Evolutionary conservation across 2,113 vertebrate genomes (phyloP).

Genomic region (Myotis yumanensis): DNA sequence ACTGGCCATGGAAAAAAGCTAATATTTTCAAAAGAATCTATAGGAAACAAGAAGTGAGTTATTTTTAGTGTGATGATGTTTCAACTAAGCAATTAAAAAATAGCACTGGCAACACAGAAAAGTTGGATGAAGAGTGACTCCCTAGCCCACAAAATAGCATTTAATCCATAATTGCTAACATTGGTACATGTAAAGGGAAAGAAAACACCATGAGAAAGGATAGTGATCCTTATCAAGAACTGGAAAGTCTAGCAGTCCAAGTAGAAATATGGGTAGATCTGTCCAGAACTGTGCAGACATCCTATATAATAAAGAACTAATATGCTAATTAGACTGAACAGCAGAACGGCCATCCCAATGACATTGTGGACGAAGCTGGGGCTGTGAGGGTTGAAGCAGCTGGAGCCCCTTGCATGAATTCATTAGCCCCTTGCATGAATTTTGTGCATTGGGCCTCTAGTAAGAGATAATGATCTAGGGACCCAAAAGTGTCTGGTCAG

Average conservation of each 20-base stretch:
- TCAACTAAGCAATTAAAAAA: background rate
- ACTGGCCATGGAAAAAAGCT: background rate
- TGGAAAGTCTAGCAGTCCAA: background rate
- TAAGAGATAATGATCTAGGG: background rate
- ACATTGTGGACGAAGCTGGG: too few relatives aligned
- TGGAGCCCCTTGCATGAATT: too few relatives aligned
- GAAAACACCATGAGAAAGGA: background rate
- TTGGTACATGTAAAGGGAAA: background rate
- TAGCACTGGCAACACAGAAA: background rate
- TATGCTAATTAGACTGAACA: too few relatives aligned
- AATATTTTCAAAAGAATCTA: background rate
- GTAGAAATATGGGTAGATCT: background rate
- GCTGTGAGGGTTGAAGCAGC: too few relatives aligned
- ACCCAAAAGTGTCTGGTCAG: background rate
- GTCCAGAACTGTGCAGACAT: background rate
- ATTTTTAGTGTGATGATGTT: background rate
- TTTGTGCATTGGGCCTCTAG: too few relatives aligned
- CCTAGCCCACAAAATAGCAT: background rate
- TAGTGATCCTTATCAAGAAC: background rate
- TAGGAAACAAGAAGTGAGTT: background rate
- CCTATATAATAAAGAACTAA: too few relatives aligned
- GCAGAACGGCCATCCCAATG: too few relatives aligned
- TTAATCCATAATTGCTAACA: background rate
- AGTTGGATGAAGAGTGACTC: background rate
- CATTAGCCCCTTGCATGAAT: too few relatives aligned